Percentiles rank a stretch among this genome's conserved stretches.
These are phyloP conservation scores for Drosophila atripex DNA, from an alignment of 2,888 invertebrate genomes.

Conservation along the genomic window DNA sequence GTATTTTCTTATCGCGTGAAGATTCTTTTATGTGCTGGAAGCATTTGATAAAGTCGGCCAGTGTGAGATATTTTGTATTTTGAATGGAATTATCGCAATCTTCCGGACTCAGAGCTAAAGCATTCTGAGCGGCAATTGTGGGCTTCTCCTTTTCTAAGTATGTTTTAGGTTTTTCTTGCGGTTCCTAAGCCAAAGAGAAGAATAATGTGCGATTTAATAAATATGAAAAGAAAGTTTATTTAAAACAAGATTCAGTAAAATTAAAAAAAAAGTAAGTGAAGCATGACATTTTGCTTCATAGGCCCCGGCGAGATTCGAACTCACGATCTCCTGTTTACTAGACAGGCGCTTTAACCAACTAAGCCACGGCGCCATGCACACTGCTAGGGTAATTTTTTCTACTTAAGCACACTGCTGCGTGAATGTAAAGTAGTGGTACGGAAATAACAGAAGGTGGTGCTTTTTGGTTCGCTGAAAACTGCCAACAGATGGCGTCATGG, in stretches of 20 bases:
- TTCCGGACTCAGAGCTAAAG: not conserved
- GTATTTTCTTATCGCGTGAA: slow-evolving; percentile 2
- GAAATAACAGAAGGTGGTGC: not conserved
- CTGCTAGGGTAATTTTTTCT: not conserved
- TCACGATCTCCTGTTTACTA: slow-evolving; percentile 84
- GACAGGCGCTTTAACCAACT: slow-evolving; percentile 84
- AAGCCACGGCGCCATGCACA: slow-evolving; percentile 82
- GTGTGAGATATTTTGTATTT: slow-evolving; percentile 30
- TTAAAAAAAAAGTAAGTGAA: not conserved
- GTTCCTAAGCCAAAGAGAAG: not conserved
- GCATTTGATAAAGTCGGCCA: slow-evolving; percentile 60
- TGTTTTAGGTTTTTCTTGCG: not conserved
- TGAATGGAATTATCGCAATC: slow-evolving; percentile 27
- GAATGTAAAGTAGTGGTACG: not conserved
- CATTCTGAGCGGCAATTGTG: not conserved
- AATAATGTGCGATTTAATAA: not conserved
- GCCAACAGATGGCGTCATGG: not conserved
- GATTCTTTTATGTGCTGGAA: slow-evolving; percentile 49
- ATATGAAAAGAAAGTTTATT: not conserved
- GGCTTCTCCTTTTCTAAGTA: not conserved
- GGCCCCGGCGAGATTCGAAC: slow-evolving; percentile 84
- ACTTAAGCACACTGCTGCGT: not conserved
- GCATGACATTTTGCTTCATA: slow-evolving; percentile 24
- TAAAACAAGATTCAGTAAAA: not conserved
- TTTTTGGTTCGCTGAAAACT: not conserved